These are phyloP conservation scores for Molorchus minor DNA, from an alignment of 2,888 invertebrate species.

Conservation along the genomic window DNA sequence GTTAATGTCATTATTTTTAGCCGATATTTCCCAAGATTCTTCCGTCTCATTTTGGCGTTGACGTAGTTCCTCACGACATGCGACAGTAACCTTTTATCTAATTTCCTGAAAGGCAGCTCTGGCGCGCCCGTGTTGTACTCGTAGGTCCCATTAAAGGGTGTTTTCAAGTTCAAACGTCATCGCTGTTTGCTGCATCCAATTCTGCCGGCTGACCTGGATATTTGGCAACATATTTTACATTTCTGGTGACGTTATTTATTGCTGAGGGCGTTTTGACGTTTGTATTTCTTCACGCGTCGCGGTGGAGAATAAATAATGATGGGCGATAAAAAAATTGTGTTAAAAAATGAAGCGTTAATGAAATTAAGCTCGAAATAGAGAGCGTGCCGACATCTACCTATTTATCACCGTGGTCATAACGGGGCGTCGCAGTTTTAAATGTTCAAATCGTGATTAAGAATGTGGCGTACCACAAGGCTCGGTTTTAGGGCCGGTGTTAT, in stretches of 20 bases:
- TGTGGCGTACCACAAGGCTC: background rate
- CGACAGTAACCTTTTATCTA: slow-evolving; percentile 12
- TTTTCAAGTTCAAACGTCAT: slow-evolving; percentile 16
- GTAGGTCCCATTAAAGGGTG: slow-evolving; percentile 3
- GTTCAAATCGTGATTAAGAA: too few relatives aligned
- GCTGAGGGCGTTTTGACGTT: slow-evolving; percentile 8
- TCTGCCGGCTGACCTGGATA: slow-evolving; percentile 4
- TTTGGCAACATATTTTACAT: background rate
- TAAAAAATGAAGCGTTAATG: too few relatives aligned
- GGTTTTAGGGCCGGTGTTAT: background rate
- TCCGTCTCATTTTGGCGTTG: background rate
- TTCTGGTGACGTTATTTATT: slow-evolving; percentile 9
- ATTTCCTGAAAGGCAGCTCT: slow-evolving; percentile 13
- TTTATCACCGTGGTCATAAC: too few relatives aligned
- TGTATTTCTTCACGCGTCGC: too few relatives aligned
- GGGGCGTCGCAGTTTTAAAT: too few relatives aligned
- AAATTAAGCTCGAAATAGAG: too few relatives aligned
- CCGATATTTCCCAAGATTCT: background rate
- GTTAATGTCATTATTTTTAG: slow-evolving; percentile 5
- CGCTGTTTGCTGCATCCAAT: background rate
- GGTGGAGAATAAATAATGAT: too few relatives aligned
- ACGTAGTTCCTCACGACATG: slow-evolving; percentile 8
- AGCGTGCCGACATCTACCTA: too few relatives aligned
- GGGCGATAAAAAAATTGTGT: too few relatives aligned
- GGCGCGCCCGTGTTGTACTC: slow-evolving; percentile 2